Evolutionary conservation across 2,888 invertebrate species (phyloP).

Genomic region (Apamea monoglypha): DNA sequence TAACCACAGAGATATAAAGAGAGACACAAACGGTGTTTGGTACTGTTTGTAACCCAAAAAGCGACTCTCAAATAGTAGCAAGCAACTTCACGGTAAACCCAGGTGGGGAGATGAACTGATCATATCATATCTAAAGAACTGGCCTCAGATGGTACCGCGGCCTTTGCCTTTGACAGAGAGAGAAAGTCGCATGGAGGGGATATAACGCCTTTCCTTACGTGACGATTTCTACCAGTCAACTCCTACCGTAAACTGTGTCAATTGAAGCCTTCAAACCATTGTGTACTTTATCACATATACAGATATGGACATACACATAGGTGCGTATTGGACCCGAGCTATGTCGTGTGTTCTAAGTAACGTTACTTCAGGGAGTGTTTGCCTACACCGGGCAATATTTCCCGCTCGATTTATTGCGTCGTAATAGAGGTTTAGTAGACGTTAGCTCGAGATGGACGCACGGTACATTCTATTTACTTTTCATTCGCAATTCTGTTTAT

Average conservation of each 20-base stretch:
- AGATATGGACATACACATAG: neutral
- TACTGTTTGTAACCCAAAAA: too few relatives aligned
- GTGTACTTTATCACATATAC: constrained; percentile 13
- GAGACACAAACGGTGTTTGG: neutral
- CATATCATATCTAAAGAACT: neutral
- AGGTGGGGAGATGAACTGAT: neutral
- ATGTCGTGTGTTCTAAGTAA: constrained; percentile 43
- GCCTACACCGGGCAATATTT: constrained; percentile 39
- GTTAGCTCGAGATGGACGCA: constrained; percentile 47
- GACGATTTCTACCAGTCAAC: too few relatives aligned
- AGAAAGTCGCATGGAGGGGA: too few relatives aligned
- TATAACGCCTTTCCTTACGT: too few relatives aligned
- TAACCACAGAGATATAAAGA: neutral
- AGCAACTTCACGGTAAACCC: neutral
- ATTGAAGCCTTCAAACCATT: constrained; percentile 12
- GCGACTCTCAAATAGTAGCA: neutral
- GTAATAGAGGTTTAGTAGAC: constrained; percentile 54
- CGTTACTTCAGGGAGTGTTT: constrained; percentile 52
- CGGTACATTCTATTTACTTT: constrained; percentile 41
- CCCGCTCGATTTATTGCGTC: constrained; percentile 44
- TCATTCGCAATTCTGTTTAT: constrained; percentile 32
- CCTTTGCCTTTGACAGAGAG: neutral
- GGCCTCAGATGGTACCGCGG: too few relatives aligned
- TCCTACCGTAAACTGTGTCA: constrained; percentile 1
- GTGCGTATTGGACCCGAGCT: too few relatives aligned